A percentile compares a stretch with the other conserved stretches of the same genome.
Conservation (phyloP, 2,113 vertebrate genomes). For the Jaculus jaculus region DNA sequence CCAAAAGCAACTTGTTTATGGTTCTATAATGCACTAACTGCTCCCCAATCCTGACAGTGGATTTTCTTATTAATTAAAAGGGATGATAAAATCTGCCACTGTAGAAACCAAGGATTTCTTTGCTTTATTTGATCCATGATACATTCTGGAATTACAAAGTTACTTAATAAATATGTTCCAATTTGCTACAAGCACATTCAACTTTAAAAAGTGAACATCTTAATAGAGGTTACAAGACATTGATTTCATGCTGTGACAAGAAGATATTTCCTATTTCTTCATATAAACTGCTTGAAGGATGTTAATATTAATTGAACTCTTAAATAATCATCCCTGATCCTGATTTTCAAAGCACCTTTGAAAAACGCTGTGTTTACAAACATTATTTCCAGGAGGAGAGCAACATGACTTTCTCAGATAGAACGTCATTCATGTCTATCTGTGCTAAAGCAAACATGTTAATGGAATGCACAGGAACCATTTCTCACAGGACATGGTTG, state of each 20-base stretch:
- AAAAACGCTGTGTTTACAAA: constrained; percentile 34
- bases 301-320: constrained; percentile 27
- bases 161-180: neutral
- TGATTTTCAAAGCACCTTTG: neutral
- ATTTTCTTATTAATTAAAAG: neutral
- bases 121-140: neutral
- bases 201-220: neutral
- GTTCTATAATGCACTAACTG: neutral
- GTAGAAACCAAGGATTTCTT: accelerated
- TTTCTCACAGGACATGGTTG: neutral
- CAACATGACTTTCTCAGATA: neutral
- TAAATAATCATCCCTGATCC: constrained; percentile 9
- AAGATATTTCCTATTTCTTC: neutral
- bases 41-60: accelerated
- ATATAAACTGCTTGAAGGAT: constrained; percentile 11
- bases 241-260: neutral
- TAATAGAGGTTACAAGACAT: neutral
- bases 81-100: neutral
- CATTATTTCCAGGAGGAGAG: neutral
- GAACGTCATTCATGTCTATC: neutral
- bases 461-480: neutral
- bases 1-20: neutral
- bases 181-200: neutral
- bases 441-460: neutral
- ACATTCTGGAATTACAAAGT: neutral